phyloP scores from a whole-genome alignment of 1,140 invertebrate genomes.

The Papilio xuthus region DNA sequence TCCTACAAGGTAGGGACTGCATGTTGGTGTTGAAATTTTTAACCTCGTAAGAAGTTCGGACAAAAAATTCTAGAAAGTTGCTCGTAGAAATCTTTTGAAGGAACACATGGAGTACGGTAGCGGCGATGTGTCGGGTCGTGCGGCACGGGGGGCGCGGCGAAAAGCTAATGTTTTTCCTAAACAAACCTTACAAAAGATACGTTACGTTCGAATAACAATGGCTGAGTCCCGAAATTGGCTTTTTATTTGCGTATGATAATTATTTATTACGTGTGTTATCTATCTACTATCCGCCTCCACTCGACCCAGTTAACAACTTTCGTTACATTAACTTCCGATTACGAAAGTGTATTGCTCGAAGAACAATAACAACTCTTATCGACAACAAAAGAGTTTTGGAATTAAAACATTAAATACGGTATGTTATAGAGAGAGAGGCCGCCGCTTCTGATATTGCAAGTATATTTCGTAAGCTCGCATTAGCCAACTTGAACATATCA shows the following conservation, averaged over 20 bases:
- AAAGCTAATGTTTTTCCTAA: too few relatives aligned
- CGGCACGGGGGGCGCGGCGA: too few relatives aligned
- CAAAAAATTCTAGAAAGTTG: background rate
- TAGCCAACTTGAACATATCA: constrained; percentile 6
- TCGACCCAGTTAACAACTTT: background rate
- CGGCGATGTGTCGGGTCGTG: too few relatives aligned
- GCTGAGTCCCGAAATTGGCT: background rate
- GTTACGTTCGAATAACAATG: too few relatives aligned
- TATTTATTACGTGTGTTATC: constrained; percentile 16
- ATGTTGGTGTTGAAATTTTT: background rate
- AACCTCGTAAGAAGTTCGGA: background rate
- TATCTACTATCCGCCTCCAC: constrained; percentile 4
- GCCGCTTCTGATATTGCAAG: background rate
- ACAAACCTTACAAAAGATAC: too few relatives aligned
- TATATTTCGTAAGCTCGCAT: constrained; percentile 35
- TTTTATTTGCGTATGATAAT: constrained; percentile 13
- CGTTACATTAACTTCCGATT: background rate
- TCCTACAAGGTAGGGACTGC: background rate
- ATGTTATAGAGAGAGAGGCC: background rate
- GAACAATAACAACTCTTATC: background rate
- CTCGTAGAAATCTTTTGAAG: background rate
- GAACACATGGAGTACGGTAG: background rate
- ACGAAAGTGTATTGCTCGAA: background rate
- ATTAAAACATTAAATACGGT: background rate
- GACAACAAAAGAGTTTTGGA: background rate